These are phyloP conservation scores for Eudemis profundana DNA, from an alignment of 2,888 invertebrate genomes.

Conservation along the genomic window DNA sequence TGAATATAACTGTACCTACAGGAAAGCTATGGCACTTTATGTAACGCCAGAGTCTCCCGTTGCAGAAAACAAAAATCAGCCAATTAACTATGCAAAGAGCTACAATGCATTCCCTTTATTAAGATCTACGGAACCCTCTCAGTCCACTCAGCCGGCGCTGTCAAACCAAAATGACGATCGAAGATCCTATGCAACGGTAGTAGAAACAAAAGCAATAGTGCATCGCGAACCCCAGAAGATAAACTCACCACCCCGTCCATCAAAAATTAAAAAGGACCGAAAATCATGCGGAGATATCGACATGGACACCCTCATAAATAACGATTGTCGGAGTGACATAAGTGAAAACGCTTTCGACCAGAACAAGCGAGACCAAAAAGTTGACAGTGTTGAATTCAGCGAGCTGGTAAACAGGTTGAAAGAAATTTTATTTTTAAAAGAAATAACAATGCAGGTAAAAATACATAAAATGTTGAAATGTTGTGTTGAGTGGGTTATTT, in stretches of 20 bases:
- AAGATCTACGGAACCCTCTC: background rate
- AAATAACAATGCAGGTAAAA: background rate
- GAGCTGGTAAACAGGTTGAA: background rate
- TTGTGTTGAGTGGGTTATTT: background rate
- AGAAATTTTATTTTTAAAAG: background rate
- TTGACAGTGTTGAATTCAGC: background rate
- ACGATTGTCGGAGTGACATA: background rate
- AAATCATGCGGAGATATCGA: background rate
- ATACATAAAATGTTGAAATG: background rate
- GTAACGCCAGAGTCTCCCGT: background rate
- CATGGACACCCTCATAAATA: background rate
- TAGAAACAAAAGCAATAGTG: conserved; percentile 5
- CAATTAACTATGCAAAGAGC: background rate
- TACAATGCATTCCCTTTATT: background rate
- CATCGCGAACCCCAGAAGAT: background rate
- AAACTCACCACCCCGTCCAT: background rate
- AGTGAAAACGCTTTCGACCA: background rate
- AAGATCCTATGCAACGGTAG: background rate
- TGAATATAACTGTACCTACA: conserved; percentile 44
- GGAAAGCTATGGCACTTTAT: conserved; percentile 28
- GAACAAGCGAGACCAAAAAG: background rate
- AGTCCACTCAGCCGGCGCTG: background rate
- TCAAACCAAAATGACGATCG: background rate
- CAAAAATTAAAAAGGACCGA: background rate
- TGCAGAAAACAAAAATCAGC: conserved; percentile 2